Evolutionary conservation across 2,797 vertebrate species (phyloP), one percentile per base, ranked within the genome.

Genomic region (Propithecus deckenii): DNA sequence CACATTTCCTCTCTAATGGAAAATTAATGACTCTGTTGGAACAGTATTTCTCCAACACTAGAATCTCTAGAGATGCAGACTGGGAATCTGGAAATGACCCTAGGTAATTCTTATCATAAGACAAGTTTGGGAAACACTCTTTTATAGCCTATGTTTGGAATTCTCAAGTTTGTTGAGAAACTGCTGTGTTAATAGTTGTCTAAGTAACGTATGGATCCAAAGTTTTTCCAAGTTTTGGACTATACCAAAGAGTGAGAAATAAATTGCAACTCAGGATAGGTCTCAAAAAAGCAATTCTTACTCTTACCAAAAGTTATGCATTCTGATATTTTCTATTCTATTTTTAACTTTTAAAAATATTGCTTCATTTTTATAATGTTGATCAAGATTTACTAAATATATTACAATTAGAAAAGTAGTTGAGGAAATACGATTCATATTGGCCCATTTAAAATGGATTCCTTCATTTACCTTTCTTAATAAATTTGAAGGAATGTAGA

Each of bases 401-500:
- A 52, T 75, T 96, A 57, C 61, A 74, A 71, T 84, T 13, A 90
- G 22, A 88, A 59, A 86, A 74, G 86, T 50, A 41, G 9, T 75
- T 65, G 57, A 61, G 41, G 32, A 94, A 85, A 94, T 83, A 10
- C 4, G 96, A 43, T 92, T 86, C 41, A 83, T 80, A 94, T 2
- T 67, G 67, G 76, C 30, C 35, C 14, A 25, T 92, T 93, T 84
- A 81, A 88, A 95, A 83, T 23, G 28, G 4, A 90, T 48, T 78
- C 14, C 30, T 95, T 81, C 41, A 43, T 92, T 85, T 93, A 75
- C 50, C 50, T 86, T 87, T 79, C 22, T 91, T 81, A 92, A 57
- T 87, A 59, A 88, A 17, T 94, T 63, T 91, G 67, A 88, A 92
- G 17, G 50, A 52, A 13, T 89, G 3, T 30, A 84, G 43, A 88